Evolutionary conservation across 2,113 vertebrate species (phyloP), one percentile per base, ranked within the genome.

Genomic region (Clinocottus analis): DNA sequence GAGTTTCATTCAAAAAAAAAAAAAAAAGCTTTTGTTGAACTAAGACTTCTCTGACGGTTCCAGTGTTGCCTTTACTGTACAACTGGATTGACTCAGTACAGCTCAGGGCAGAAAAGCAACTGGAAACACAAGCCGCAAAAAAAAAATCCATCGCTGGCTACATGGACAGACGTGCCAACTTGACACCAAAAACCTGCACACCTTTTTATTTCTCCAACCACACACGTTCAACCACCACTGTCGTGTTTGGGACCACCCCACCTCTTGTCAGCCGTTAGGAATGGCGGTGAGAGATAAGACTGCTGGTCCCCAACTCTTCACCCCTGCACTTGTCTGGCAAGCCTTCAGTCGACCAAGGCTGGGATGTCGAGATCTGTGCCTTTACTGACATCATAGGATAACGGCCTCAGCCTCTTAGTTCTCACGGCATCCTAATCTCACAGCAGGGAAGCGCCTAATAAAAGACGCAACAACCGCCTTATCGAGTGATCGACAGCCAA

Each of bases 231-330:
- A 49, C 2, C 11, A 43, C 65, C 25, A 64, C 55, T 14, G 1
- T 17, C 0, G 31, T 37, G 80, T 41, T 25, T 74, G 43, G 64
- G 56, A 53, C 73, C 53, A 45, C 60, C 71, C 71, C 76, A 29
- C 82, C 80, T 85, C 76, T 68, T 27, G 73, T 79, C 55, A 77
- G 75, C 64, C 72, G 72, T 64, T 70, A 81, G 73, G 75, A 79
- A 69, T 83, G 92, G 86, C 75, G 62, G 61, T 23, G 23, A 39
- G 66, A 93, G 87, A 92, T 93, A 90, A 93, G 90, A 61, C 83
- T 43, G 27, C 61, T 78, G 81, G 84, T 77, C 83, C 81, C 80
- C 35, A 77, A 88, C 85, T 73, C 66, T 51, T 73, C 45, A 78
- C 70, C 75, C 74, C 56, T 83, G 43, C 29, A 64, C 63, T 51